These are phyloP conservation scores for Fragum sueziense DNA, from an alignment of 2,888 invertebrate species.

Conservation along the genomic window DNA sequence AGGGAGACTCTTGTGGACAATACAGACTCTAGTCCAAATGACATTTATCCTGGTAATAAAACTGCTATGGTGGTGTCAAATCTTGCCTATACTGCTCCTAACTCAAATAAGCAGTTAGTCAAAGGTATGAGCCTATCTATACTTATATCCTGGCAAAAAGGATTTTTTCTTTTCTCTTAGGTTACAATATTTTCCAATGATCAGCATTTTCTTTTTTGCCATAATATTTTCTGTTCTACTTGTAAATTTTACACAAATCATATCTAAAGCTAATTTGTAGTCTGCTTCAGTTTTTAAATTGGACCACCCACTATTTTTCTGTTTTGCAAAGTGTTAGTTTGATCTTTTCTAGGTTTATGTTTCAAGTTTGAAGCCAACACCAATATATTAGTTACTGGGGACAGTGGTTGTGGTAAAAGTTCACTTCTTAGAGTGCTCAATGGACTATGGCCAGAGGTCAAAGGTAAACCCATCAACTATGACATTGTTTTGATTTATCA, in stretches of 20 bases:
- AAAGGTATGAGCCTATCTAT: constrained; percentile 28
- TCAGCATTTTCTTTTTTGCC: no score
- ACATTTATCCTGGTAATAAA: background rate
- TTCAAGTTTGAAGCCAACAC: constrained; percentile 82
- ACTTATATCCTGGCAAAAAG: no score
- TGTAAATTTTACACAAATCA: no score
- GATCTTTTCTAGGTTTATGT: constrained; percentile 83
- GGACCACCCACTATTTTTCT: no score
- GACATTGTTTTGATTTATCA: no score
- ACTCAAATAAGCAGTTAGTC: constrained; percentile 68
- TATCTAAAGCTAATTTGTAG: no score
- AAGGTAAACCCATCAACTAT: constrained; percentile 62
- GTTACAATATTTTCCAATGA: no score
- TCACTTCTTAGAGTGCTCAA: constrained; percentile 95
- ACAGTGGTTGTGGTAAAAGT: constrained; percentile 97
- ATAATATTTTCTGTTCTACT: no score
- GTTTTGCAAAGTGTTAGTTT: no score
- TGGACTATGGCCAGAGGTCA: constrained; percentile 93
- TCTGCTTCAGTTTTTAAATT: no score
- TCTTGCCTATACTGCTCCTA: constrained; percentile 75
- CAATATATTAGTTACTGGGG: constrained; percentile 93
- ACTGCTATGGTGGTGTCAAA: constrained; percentile 63
- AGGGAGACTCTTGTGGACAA: constrained; percentile 40
- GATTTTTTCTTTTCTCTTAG: no score
- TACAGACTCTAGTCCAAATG: constrained; percentile 2